Conservation (phyloP, 2,113 vertebrate species). For the Calidris pygmaea region DNA sequence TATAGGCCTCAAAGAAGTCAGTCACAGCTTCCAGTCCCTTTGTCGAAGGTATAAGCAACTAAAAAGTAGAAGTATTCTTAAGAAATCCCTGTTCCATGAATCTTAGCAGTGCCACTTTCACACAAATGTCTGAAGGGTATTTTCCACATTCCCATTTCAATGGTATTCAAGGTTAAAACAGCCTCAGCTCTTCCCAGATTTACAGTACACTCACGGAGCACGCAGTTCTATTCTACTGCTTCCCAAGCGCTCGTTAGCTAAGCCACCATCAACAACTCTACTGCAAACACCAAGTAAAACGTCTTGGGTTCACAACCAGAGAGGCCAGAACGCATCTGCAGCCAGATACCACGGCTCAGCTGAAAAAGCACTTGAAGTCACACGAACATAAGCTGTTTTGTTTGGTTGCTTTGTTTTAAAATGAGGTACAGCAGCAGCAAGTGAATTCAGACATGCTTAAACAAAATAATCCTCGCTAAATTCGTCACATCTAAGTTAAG, state of each 20-base stretch:
- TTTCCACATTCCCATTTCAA: background rate
- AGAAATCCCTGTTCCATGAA: background rate
- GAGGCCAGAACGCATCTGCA: background rate
- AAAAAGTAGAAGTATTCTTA: background rate
- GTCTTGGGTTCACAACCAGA: background rate
- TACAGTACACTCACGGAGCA: background rate
- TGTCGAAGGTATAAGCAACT: background rate
- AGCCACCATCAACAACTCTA: background rate
- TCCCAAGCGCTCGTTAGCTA: background rate
- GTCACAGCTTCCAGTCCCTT: background rate
- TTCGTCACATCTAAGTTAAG: background rate
- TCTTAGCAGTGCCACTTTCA: background rate
- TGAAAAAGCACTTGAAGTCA: background rate
- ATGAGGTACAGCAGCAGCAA: background rate
- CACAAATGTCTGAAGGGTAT: background rate
- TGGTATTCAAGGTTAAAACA: background rate
- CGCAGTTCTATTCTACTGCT: background rate
- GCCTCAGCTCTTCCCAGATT: background rate
- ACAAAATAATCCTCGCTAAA: background rate
- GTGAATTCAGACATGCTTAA: background rate
- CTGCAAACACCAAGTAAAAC: background rate
- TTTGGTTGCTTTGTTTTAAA: background rate
- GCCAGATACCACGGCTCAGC: background rate
- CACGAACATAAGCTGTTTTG: accelerated
- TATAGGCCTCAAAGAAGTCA: background rate